Base-by-base conservation (phyloP, 2,113 vertebrate species). In the Apeltes quadracus region DNA sequence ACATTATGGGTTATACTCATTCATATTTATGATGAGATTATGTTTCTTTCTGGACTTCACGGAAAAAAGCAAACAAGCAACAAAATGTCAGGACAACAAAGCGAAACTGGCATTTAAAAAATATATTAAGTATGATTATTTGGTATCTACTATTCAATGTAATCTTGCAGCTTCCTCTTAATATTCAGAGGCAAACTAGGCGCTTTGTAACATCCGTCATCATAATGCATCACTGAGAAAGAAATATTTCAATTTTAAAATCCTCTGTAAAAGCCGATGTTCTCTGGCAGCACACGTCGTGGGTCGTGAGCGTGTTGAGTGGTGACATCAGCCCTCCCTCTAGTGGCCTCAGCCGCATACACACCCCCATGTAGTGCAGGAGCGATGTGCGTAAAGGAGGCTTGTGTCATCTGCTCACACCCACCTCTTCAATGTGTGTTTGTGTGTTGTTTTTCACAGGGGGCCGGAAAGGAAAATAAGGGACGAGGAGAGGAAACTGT, bases 401-500 rank as follows among this genome's bases (percentile, higher is more conserved):
- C n/a, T 38, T 0, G 10, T 2, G 9, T 6, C 10, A 2, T 75
- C 53, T 67, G 8, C 36, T 46, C 44, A 56, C 43, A 69, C 48
- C 32, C 32, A 63, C 72, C 13, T 18, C 1, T n/a, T 46, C 2
- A 3, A 0, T 14, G 2, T 71, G 11, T 50, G 15, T 76, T n/a
- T 34, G n/a, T n/a, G 0, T 41, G 4, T 74, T 76, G 39, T 72
- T 14, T 51, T 29, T 54, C 5, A 32, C 85, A 99, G 97, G 97
- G 97, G 90, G 97, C 97, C 0, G n/a, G 97, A 99, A 88, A 95
- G 97, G 71, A 99, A 99, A 91, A 99, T 99, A 80, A 93, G 97
- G 39, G 97, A 99, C 0, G 97, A 99, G 87, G 97, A 99, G 79
- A 95, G 96, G 84, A 99, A 99, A 87, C 95, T 97, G 73, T 95